These are phyloP conservation scores for Oreortyx pictus DNA, from an alignment of 2,797 vertebrate species.

Conservation along the genomic window DNA sequence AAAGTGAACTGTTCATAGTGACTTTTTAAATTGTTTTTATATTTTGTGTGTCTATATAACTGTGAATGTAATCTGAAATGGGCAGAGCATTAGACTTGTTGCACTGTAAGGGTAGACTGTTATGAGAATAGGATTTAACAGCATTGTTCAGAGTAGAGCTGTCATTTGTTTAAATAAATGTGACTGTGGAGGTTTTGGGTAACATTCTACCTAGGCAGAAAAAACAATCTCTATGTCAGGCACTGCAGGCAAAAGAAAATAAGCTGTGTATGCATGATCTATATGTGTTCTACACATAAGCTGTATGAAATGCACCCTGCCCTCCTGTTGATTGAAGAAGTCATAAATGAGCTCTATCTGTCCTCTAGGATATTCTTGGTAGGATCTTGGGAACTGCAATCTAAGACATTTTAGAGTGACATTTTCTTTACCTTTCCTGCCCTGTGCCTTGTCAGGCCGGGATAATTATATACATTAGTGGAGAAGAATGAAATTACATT, in stretches of 20 bases:
- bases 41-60: neutral
- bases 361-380: neutral
- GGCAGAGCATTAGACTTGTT: fast-evolving
- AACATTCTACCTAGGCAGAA: conserved; percentile 88
- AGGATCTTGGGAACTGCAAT: neutral
- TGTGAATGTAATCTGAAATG: neutral
- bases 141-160: conserved; percentile 70
- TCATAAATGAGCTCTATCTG: neutral
- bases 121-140: conserved; percentile 88
- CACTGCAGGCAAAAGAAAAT: conserved; percentile 50
- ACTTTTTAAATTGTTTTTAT: neutral
- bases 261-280: neutral
- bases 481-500: neutral
- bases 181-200: conserved; percentile 84
- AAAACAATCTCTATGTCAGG: conserved; percentile 78
- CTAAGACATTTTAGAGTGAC: neutral
- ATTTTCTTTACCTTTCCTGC: neutral
- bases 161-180: conserved; percentile 81
- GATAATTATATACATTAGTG: neutral
- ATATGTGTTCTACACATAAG: neutral
- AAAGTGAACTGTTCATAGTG: neutral
- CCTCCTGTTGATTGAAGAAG: conserved; percentile 19
- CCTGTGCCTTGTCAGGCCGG: neutral
- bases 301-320: conserved; percentile 15
- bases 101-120: neutral